These are phyloP conservation scores for Ceyx cyanopectus DNA, from an alignment of 2,113 vertebrate genomes.

Conservation along the genomic window DNA sequence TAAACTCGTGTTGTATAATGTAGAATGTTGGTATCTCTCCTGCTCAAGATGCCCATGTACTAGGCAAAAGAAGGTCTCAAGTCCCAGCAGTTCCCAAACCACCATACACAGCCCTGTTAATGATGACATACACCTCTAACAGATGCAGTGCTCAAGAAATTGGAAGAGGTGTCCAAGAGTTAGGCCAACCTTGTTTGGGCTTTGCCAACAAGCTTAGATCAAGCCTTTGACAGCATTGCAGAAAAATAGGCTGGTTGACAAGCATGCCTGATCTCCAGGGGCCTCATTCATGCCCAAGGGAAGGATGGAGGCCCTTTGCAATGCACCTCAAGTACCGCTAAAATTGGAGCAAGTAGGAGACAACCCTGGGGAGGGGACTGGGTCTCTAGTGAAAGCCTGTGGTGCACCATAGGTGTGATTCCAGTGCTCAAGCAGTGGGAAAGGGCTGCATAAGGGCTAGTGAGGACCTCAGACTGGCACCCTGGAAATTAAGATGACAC, in stretches of 20 bases:
- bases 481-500: neutral
- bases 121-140: neutral
- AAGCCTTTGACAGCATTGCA: neutral
- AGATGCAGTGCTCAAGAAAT: neutral
- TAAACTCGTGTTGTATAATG: neutral
- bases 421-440: neutral
- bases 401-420: neutral
- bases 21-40: neutral
- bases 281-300: neutral
- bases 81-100: neutral
- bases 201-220: neutral
- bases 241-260: neutral
- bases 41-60: neutral
- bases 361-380: neutral
- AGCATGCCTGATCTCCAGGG: neutral
- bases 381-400: neutral
- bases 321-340: neutral
- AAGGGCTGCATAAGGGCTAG: neutral
- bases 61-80: neutral
- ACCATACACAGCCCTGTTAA: neutral
- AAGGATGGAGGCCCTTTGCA: neutral
- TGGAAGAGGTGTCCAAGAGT: neutral
- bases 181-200: neutral
- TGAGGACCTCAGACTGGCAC: neutral
- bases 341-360: neutral